Conservation (phyloP, 2,888 invertebrate genomes). For the Auanema sp. region DNA sequence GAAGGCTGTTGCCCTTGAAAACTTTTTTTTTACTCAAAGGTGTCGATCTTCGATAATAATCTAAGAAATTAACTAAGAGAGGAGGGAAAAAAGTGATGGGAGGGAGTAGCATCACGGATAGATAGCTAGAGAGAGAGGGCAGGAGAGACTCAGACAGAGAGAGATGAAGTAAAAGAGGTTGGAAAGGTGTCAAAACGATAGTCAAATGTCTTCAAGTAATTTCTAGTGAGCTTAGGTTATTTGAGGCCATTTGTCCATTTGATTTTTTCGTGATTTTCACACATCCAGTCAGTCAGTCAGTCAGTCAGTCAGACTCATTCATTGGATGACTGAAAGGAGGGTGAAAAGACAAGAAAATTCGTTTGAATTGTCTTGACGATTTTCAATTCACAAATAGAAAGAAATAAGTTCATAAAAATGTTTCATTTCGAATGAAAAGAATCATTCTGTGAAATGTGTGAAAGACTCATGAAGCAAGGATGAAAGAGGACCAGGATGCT, state of each 20-base stretch:
- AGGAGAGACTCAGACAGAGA: constrained; percentile 7
- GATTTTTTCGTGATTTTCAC: neutral
- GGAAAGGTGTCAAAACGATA: constrained; percentile 3
- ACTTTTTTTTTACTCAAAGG: too few species aligned
- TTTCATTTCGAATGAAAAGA: too few species aligned
- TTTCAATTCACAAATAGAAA: too few species aligned
- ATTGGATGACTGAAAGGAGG: constrained; percentile 10
- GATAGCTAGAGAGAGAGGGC: neutral
- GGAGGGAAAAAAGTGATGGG: neutral
- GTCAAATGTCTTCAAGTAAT: constrained; percentile 8
- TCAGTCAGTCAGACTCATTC: constrained; percentile 12
- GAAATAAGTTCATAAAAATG: too few species aligned
- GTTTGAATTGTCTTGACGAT: too few species aligned
- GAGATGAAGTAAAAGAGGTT: neutral
- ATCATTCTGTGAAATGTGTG: too few species aligned
- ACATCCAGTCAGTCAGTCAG: constrained; percentile 6
- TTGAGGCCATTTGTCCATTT: neutral
- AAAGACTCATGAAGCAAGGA: too few species aligned
- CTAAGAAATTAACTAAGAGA: too few species aligned
- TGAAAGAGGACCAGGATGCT: too few species aligned
- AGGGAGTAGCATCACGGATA: neutral
- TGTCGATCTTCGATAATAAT: too few species aligned
- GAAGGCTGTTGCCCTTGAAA: too few species aligned
- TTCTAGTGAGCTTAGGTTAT: neutral
- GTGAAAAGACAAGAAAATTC: constrained; percentile 15